Evolutionary conservation across 1,140 invertebrate species (phyloP).

Genomic region (Paralvinella palmiformis): DNA sequence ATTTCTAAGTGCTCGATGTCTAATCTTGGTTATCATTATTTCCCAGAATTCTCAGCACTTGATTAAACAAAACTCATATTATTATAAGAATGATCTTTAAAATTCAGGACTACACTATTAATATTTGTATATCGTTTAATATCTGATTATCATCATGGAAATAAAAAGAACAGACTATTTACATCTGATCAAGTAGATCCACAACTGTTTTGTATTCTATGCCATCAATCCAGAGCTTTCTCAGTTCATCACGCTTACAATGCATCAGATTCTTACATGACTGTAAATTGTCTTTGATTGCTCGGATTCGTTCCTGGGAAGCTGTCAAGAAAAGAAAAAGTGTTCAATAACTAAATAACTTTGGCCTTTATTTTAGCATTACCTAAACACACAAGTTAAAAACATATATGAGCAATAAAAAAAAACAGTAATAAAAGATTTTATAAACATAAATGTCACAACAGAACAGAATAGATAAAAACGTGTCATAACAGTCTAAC

Average conservation of each 20-base stretch:
- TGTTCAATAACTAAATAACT: not conserved
- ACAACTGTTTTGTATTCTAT: constrained; percentile 87
- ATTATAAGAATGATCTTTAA: constrained; percentile 4
- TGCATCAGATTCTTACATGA: constrained; percentile 85
- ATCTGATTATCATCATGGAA: too few species aligned
- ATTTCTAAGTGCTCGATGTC: too few species aligned
- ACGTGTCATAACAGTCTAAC: not conserved
- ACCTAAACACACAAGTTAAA: too few species aligned
- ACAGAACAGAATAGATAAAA: not conserved
- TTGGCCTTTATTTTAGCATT: too few species aligned
- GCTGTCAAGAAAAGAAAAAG: constrained; percentile 38
- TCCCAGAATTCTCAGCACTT: too few species aligned
- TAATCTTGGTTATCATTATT: too few species aligned
- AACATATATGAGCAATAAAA: not conserved
- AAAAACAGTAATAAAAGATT: not conserved
- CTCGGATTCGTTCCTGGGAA: constrained; percentile 73
- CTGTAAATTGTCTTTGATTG: constrained; percentile 80
- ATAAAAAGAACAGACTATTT: too few species aligned
- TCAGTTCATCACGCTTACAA: constrained; percentile 85
- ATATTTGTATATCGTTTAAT: too few species aligned
- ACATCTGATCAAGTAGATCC: constrained; percentile 83
- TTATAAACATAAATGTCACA: not conserved
- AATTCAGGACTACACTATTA: constrained; percentile 18
- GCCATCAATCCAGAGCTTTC: constrained; percentile 86
- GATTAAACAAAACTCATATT: constrained; percentile 7